Evolutionary conservation across 2,888 invertebrate genomes (phyloP), one percentile per base, ranked within the genome.

Genomic region (Phymatocera aterrima): DNA sequence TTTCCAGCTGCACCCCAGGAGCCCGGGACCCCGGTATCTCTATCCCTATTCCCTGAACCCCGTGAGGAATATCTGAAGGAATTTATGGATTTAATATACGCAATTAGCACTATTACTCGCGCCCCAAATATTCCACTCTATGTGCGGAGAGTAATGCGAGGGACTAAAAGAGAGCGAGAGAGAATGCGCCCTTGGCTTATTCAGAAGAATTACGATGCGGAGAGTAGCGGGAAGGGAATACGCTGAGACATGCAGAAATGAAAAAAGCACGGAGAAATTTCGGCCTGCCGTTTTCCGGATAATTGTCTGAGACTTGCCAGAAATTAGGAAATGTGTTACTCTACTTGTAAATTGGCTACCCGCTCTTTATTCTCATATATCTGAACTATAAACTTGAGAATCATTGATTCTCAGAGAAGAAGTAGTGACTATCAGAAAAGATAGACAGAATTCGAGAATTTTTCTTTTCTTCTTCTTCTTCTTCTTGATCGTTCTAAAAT

Each of bases 11-110:
- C 31, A 37, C 64, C 64, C 64, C 18, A 34, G 68, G 24, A 24
- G n/a, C n/a, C n/a, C n/a, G n/a, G n/a, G n/a, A n/a, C n/a, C n/a
- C n/a, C n/a, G n/a, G n/a, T n/a, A n/a, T n/a, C n/a, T n/a, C n/a
- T n/a, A n/a, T n/a, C 24, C 43, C 24, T 12, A 68, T 6, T 57
- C 57, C 28, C 8, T 12, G 15, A 78, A 54, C 54, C 78, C 65
- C 40, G 28, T 24, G 37, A 78, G 78, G 46, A 74, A 74, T 78
- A 74, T 78, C 61, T 15, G 18, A 37, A 37, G 60, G 54, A 78
- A 78, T 74, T 74, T 78, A 78, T 78, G 78, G 78, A 78, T 74
- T 78, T 78, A 78, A 74, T 78, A 78, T 61, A 74, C 37, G 72
- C 78, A 78, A 78, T 78, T 78, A 78, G 74, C 78, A 60, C 78